Evolutionary conservation across 2,888 invertebrate species (phyloP).

Genomic region (Pecten maximus): DNA sequence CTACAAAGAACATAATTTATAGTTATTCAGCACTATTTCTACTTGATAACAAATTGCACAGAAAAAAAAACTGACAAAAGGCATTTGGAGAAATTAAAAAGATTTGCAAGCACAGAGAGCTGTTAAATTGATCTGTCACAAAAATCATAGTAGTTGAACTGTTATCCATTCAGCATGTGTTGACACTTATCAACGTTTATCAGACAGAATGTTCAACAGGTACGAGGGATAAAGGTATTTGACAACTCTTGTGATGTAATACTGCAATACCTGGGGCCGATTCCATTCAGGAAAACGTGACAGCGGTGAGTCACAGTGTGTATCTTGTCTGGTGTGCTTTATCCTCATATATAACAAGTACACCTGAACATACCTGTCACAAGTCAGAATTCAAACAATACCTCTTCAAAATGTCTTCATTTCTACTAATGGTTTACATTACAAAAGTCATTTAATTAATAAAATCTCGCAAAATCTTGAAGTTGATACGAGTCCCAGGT

Average conservation of each 20-base stretch:
- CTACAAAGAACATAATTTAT: neutral
- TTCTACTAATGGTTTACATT: neutral
- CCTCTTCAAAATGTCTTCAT: neutral
- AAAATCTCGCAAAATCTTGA: neutral
- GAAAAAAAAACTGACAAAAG: slow-evolving; percentile 2
- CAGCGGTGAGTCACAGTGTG: neutral
- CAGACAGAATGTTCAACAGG: neutral
- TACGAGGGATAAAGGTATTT: neutral
- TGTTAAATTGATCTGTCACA: neutral
- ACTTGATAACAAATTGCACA: neutral
- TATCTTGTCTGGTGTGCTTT: neutral
- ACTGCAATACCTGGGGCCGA: slow-evolving; percentile 20
- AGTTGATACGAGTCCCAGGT: neutral
- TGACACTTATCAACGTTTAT: neutral
- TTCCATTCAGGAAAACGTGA: slow-evolving; percentile 15
- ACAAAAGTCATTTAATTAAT: neutral
- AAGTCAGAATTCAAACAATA: neutral
- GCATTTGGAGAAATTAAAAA: neutral
- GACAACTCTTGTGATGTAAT: slow-evolving; percentile 16
- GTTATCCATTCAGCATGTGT: neutral
- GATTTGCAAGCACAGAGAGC: neutral
- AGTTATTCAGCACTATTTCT: neutral
- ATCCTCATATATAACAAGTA: neutral
- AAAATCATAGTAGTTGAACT: neutral
- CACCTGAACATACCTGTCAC: neutral